Evolutionary conservation across 2,888 invertebrate species (phyloP).

Genomic region (Diploptera punctata): DNA sequence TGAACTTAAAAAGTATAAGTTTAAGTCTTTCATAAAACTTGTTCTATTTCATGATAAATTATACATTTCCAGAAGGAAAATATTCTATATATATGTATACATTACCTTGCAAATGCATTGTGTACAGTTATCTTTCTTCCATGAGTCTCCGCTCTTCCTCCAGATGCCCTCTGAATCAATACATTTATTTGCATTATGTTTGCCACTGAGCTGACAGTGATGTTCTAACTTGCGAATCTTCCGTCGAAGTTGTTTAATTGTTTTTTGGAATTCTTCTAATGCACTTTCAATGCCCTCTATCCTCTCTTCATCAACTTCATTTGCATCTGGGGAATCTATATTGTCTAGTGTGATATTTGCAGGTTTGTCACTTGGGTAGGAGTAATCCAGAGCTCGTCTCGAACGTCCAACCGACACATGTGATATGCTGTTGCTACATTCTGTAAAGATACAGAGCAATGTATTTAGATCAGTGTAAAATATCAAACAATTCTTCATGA

Average conservation of each 20-base stretch:
- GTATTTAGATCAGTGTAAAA: too few relatives aligned
- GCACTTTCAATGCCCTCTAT: conserved; percentile 62
- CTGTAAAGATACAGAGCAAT: too few relatives aligned
- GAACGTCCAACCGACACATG: conserved; percentile 48
- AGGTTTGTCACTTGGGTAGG: conserved; percentile 45
- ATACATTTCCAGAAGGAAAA: background rate
- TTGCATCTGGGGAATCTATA: conserved; percentile 45
- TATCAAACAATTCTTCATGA: too few relatives aligned
- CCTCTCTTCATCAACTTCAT: conserved; percentile 57
- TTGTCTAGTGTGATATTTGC: conserved; percentile 29
- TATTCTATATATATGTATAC: too few relatives aligned
- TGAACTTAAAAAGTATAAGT: too few relatives aligned
- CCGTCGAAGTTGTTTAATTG: conserved; percentile 59
- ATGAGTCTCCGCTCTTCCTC: conserved; percentile 57
- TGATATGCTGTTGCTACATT: conserved; percentile 51
- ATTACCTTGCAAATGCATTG: conserved; percentile 58
- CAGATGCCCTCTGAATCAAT: conserved; percentile 55
- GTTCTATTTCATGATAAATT: too few relatives aligned
- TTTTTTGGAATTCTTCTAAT: conserved; percentile 60
- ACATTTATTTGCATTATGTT: conserved; percentile 51
- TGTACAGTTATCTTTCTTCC: conserved; percentile 59
- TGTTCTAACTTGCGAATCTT: conserved; percentile 57
- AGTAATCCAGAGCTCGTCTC: conserved; percentile 49
- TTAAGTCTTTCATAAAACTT: too few relatives aligned
- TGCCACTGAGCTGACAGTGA: conserved; percentile 48